phyloP scores from a whole-genome alignment of 2,113 vertebrate genomes.

The Scalopus aquaticus region DNA sequence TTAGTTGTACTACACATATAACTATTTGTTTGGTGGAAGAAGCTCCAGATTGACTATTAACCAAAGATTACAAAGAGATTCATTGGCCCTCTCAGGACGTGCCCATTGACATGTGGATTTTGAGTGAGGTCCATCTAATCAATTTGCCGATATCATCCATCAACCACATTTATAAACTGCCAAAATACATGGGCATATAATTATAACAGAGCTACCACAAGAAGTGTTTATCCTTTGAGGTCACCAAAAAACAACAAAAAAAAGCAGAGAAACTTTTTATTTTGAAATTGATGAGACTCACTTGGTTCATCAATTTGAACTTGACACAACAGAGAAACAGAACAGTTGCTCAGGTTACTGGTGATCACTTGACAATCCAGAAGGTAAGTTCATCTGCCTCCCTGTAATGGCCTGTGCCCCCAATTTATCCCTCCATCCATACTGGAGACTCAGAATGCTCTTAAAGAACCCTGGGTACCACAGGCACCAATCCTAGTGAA shows the following conservation, averaged over 20 bases:
- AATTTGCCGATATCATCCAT: background rate
- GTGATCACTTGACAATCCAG: background rate
- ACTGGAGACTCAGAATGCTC: accelerated
- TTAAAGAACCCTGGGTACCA: background rate
- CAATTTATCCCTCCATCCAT: background rate
- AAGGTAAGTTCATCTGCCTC: background rate
- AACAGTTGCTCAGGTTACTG: background rate
- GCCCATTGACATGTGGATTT: background rate
- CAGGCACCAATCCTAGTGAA: background rate
- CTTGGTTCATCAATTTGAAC: conserved; percentile 19
- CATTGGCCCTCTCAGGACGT: background rate
- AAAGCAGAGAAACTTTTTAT: background rate
- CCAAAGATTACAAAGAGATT: background rate
- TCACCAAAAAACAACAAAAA: background rate
- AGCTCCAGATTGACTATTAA: background rate
- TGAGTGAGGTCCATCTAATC: background rate
- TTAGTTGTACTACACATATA: background rate
- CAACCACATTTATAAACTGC: background rate
- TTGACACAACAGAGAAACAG: background rate
- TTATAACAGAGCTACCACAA: background rate
- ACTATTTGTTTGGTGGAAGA: background rate
- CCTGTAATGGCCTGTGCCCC: background rate
- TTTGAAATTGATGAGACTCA: background rate
- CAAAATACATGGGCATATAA: background rate
- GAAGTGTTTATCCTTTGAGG: conserved; percentile 1